Evolutionary conservation across 1,140 invertebrate genomes (phyloP), one percentile per base, ranked within the genome.

Genomic region (Bombus sibiricus): DNA sequence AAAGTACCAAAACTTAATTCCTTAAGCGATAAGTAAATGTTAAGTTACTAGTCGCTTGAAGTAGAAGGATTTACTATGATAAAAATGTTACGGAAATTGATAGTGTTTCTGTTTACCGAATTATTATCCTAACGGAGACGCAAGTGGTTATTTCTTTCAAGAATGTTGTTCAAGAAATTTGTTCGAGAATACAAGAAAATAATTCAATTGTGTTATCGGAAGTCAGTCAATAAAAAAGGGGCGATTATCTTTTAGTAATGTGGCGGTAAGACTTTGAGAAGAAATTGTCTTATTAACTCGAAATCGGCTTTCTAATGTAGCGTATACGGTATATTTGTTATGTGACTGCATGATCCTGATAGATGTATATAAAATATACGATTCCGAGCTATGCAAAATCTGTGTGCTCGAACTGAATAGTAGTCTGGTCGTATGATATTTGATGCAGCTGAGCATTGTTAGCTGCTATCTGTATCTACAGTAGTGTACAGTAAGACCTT

Each of bases 361-460:
- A 41, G 64, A 79, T 53, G 15, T 41, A 71, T 34, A n/a, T 53
- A 28, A 80, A 57, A 39, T 57, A 80, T 71, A 43, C 43, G 43
- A 69, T 71, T 57, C 10, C 18, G 3, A 53, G 66, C 18, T 9
- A 47, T 5, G 32, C 32, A 43, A 68, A 68, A 53, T 64, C 37
- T 66, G 76, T 66, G n/a, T 18, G 18, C 39, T 28, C 18, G 9
- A 34, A 47, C 64, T 47, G 32, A 37, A 79, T 37, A 69, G 66
- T 79, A 68, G n/a, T 37, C 10, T 69, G 62, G 77, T 68, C 13
- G 34, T 47, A 69, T 25, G 32, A 37, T 39, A 71, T 39, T 53
- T 39, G 64, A 57, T 9, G 43, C 28, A 71, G 18, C 25, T 12
- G 6, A 47, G 10, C 62, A 47, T 25, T 80, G 77, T 71, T 69